Evolutionary conservation across 2,113 vertebrate genomes (phyloP).

Genomic region (Probosciger aterrimus): DNA sequence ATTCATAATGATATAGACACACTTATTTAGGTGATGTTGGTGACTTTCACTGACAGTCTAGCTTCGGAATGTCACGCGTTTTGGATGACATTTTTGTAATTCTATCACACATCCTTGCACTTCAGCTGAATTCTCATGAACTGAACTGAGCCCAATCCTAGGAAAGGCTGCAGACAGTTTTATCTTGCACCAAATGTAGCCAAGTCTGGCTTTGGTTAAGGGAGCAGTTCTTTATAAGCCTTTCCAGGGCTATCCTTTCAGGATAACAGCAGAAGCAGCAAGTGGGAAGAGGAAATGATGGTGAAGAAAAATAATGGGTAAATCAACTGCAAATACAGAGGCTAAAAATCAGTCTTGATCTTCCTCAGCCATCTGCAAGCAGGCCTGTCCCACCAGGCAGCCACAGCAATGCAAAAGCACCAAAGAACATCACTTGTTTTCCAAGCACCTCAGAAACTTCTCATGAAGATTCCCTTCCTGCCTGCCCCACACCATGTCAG

Average conservation of each 20-base stretch:
- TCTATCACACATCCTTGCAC: not conserved
- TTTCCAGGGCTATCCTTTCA: not conserved
- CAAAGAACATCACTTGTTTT: not conserved
- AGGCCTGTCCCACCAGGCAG: not conserved
- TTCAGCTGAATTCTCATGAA: not conserved
- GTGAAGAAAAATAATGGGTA: accelerated
- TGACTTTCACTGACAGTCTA: not conserved
- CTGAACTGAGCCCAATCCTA: not conserved
- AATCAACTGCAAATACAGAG: not conserved
- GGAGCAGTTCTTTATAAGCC: not conserved
- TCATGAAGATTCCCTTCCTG: not conserved
- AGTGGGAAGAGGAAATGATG: not conserved
- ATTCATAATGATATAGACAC: not conserved
- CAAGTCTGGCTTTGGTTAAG: not conserved
- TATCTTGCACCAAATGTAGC: not conserved
- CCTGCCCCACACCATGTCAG: too few species aligned
- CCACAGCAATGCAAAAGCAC: not conserved
- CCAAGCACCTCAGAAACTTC: not conserved
- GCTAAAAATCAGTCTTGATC: not conserved
- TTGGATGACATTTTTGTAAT: not conserved
- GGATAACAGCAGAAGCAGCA: not conserved
- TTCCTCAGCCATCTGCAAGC: not conserved
- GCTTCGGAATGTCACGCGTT: not conserved
- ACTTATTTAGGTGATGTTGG: not conserved
- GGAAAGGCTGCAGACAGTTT: not conserved